Evolutionary conservation across 2,888 invertebrate species (phyloP).

Genomic region (Limnephilus marmoratus): DNA sequence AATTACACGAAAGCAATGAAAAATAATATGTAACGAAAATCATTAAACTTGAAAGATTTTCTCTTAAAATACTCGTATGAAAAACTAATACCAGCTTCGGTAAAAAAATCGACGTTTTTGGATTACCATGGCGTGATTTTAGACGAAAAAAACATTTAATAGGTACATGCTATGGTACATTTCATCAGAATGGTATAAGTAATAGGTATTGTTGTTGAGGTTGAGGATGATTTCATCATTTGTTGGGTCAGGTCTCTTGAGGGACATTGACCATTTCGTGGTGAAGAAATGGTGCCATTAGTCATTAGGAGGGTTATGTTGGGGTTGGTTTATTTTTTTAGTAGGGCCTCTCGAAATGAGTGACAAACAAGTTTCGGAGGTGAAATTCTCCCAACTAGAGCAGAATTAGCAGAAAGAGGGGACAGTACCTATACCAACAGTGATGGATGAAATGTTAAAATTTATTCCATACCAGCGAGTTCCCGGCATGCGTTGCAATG

Average conservation of each 20-base stretch:
- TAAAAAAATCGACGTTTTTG: neutral
- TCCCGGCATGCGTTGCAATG: too few relatives aligned
- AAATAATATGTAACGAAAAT: neutral
- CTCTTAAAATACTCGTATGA: neutral
- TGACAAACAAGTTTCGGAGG: neutral
- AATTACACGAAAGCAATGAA: neutral
- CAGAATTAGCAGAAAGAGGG: too few relatives aligned
- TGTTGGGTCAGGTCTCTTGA: neutral
- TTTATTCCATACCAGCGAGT: too few relatives aligned
- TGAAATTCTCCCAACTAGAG: too few relatives aligned
- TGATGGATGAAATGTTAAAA: too few relatives aligned
- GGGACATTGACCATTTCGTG: neutral
- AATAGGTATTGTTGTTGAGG: neutral
- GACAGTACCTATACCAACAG: too few relatives aligned
- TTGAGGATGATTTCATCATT: neutral
- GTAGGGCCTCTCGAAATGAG: neutral
- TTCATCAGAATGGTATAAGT: neutral
- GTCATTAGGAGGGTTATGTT: neutral
- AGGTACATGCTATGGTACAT: too few relatives aligned
- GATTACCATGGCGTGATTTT: neutral
- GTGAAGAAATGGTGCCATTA: neutral
- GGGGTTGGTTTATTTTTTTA: neutral
- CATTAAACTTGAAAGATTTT: neutral
- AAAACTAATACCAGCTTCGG: neutral
- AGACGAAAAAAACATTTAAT: neutral